Evolutionary conservation across 2,113 vertebrate species (phyloP).

Genomic region (Eidolon helvum): DNA sequence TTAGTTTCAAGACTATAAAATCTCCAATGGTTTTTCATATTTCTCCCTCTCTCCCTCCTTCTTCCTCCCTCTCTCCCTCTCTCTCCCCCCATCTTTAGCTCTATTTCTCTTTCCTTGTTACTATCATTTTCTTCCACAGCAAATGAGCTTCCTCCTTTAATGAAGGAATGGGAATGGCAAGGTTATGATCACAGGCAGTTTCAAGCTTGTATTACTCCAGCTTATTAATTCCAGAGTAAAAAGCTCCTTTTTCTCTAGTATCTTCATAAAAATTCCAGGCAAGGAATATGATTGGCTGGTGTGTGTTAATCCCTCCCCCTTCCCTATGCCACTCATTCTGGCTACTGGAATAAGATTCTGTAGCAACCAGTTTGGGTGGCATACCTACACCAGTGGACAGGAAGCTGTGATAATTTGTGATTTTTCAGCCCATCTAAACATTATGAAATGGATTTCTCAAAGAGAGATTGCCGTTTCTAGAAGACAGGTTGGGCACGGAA

Average conservation of each 20-base stretch:
- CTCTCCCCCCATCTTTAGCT: neutral
- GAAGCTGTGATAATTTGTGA: neutral
- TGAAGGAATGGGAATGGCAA: neutral
- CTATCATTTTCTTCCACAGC: neutral
- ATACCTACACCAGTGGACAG: rapidly evolving
- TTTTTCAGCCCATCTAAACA: neutral
- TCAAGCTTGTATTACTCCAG: neutral
- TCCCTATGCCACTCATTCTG: neutral
- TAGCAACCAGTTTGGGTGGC: neutral
- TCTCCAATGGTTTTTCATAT: no score
- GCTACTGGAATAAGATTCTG: neutral
- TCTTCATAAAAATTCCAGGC: neutral
- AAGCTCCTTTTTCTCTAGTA: neutral
- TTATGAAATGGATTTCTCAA: neutral
- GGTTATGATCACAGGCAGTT: neutral
- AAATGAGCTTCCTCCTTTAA: neutral
- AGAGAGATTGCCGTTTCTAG: neutral
- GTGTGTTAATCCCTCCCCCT: neutral
- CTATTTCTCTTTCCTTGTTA: neutral
- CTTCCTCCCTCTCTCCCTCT: neutral
- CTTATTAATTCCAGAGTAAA: neutral
- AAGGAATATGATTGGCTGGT: neutral
- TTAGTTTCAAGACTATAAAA: neutral
- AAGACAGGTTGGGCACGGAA: neutral
- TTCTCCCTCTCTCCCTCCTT: no score